Evolutionary conservation across 2,113 vertebrate species (phyloP).

Genomic region (Morone saxatilis): DNA sequence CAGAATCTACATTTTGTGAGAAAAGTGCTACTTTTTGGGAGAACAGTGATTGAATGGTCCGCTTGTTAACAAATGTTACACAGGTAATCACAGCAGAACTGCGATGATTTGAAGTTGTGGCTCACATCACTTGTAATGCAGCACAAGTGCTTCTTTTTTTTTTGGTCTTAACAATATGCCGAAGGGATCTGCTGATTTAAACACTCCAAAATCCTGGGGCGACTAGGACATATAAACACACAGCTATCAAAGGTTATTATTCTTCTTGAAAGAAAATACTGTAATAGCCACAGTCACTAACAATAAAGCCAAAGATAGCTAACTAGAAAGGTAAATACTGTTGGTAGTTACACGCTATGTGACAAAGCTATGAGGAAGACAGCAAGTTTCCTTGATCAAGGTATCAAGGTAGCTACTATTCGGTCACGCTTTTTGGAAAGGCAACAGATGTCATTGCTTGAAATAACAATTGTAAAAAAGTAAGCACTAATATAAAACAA

Average conservation of each 20-base stretch:
- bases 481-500: conserved; percentile 71
- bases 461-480: conserved; percentile 61
- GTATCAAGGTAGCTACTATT: conserved; percentile 62
- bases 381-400: conserved; percentile 51
- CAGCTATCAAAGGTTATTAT: conserved; percentile 45
- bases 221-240: conserved; percentile 57
- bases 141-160: neutral
- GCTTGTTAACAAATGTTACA: neutral
- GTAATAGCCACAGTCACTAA: conserved; percentile 65
- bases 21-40: conserved; percentile 55
- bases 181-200: conserved; percentile 27
- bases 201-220: conserved; percentile 50
- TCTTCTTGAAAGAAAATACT: conserved; percentile 43
- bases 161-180: conserved; percentile 22
- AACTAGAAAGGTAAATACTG: conserved; percentile 70
- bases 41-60: neutral
- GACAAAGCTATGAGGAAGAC: conserved; percentile 75
- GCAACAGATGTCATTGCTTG: conserved; percentile 65
- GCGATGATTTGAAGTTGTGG: conserved; percentile 8
- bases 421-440: conserved; percentile 63
- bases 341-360: conserved; percentile 59
- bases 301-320: conserved; percentile 61
- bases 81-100: neutral
- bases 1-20: conserved; percentile 8
- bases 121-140: conserved; percentile 1